Base-by-base conservation (phyloP, 2,888 invertebrate species). In the Conus canariensis region DNA sequence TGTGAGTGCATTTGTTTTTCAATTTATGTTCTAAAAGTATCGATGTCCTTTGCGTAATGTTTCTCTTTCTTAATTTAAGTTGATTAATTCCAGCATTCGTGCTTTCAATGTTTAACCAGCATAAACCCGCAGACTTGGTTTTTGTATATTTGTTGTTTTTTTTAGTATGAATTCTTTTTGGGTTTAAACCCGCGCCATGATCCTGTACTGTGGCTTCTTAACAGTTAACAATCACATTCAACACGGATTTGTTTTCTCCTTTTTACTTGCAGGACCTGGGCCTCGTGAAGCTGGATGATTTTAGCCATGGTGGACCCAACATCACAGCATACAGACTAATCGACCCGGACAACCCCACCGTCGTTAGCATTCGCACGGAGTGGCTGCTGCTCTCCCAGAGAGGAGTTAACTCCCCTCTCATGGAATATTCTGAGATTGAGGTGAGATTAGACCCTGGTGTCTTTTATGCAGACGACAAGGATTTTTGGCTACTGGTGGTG, bases 251-350 rank as follows among this genome's bases (percentile, higher is more conserved):
- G 45, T 45, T 45, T 45, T 45, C 45, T 45, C 45, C 45, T 14
- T 64, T 45, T 45, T 2, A 3, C 16, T 16, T n/a, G 30, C 93
- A 96, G 96, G 96, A 96, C 94, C 91, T 96, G 67, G 95, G 95
- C 59, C 93, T 96, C 58, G 94, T 96, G 19, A 96, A 96, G 91
- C 93, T 96, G 88, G 96, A 95, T 88, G 95, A 96, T 95, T 99
- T 98, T 96, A 98, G 98, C 96, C 98, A 99, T 97, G 98, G 98
- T 95, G 98, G 98, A 45, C 98, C 98, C 64, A 99, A 99, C 96
- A 98, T 99, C 97, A 98, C 98, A 19, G 98, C 98, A 0, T 98
- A 98, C 97, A 97, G 99, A 74, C 97, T 99, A 30, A 94, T 96
- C 2, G 95, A 96, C 90, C 95, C 95, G 4, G 90, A 90, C 0